These are phyloP conservation scores for Acleris laterana DNA, from an alignment of 2,888 invertebrate genomes.

Conservation along the genomic window DNA sequence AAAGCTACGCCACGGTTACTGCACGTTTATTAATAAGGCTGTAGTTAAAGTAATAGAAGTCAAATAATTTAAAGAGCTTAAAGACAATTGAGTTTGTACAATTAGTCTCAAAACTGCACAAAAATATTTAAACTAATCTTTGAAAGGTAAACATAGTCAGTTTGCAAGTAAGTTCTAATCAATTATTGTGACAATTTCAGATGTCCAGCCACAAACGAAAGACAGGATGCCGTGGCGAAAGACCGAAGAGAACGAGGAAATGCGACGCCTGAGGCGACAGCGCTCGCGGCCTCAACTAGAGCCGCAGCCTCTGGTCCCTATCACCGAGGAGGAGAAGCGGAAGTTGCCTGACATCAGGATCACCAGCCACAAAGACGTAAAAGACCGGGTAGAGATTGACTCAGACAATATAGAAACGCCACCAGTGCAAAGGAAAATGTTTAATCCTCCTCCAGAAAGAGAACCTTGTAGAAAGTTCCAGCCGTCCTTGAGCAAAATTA, in stretches of 20 bases:
- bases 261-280: conserved; percentile 84
- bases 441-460: conserved; percentile 86
- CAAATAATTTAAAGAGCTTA: no score
- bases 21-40: no score
- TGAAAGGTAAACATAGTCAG: no score
- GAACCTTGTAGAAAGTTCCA: conserved; percentile 85
- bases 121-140: no score
- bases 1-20: no score
- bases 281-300: conserved; percentile 81
- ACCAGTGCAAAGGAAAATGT: conserved; percentile 89
- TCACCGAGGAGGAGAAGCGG: conserved; percentile 86
- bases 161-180: no score
- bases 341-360: conserved; percentile 79
- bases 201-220: conserved; percentile 88
- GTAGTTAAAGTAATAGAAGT: no score
- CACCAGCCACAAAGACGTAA: conserved; percentile 56
- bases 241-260: conserved; percentile 88
- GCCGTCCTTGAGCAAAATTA: conserved; percentile 57
- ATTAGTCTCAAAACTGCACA: no score
- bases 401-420: conserved; percentile 96
- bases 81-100: no score
- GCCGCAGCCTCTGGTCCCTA: conserved; percentile 79
- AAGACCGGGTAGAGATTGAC: conserved; percentile 92
- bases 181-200: conserved; percentile 60
- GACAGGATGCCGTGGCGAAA: conserved; percentile 92